A percentile compares a stretch with the other conserved stretches of the same genome.
phyloP scores from a whole-genome alignment of 2,113 vertebrate genomes.

The Stigmatopora argus region DNA sequence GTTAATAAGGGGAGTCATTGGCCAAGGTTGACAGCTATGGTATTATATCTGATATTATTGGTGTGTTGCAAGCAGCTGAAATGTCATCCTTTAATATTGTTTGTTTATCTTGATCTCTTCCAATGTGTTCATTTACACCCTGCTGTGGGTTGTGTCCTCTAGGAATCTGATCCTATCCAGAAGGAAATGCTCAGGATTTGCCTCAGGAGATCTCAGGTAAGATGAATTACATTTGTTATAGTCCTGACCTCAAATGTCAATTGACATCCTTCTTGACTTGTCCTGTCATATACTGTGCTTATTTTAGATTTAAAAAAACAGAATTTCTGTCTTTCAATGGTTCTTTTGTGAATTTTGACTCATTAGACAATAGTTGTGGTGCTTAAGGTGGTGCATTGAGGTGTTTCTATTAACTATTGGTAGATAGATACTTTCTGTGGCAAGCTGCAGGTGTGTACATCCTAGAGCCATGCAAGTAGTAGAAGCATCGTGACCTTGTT shows the following conservation, averaged over 20 bases:
- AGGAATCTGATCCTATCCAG: constrained; percentile 26
- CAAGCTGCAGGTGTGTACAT: constrained; percentile 16
- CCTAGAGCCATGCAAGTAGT: constrained; percentile 13
- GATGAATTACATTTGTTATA: constrained; percentile 14
- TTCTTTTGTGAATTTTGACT: not conserved
- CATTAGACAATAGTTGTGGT: not conserved
- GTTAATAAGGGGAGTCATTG: too few relatives aligned
- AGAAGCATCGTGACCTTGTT: constrained; percentile 38
- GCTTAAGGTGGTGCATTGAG: not conserved
- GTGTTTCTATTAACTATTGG: not conserved
- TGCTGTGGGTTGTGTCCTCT: constrained; percentile 14
- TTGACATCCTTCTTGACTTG: too few relatives aligned
- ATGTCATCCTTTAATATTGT: not conserved
- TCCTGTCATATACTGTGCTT: not conserved
- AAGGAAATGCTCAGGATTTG: not conserved
- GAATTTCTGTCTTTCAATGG: not conserved
- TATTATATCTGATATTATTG: not conserved
- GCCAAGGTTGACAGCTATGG: too few relatives aligned
- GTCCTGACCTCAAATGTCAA: not conserved
- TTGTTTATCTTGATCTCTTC: not conserved
- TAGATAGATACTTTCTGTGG: not conserved
- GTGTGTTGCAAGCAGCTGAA: not conserved
- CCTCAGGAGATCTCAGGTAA: constrained; percentile 38
- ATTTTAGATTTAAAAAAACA: not conserved
- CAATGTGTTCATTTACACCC: constrained; percentile 1